These are phyloP conservation scores for Orussus abietinus DNA, from an alignment of 1,140 invertebrate genomes.

Conservation along the genomic window DNA sequence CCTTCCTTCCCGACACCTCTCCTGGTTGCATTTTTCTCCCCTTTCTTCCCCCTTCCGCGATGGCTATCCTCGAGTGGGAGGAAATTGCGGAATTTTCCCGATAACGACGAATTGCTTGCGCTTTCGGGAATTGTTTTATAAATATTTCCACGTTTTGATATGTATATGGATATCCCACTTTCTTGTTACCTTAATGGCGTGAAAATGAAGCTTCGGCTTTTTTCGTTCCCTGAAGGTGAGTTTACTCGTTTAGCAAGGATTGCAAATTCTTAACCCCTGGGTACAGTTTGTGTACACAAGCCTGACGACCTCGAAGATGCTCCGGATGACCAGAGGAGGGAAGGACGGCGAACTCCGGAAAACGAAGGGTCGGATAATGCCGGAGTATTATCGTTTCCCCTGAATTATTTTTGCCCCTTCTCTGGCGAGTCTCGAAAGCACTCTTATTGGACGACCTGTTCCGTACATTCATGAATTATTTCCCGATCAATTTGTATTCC, in stretches of 20 bases:
- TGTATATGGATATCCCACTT: too few species aligned
- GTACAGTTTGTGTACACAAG: neutral
- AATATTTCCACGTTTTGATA: too few species aligned
- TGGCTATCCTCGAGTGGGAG: too few species aligned
- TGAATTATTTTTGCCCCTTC: slow-evolving; percentile 5
- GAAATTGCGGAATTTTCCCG: too few species aligned
- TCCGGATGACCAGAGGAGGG: neutral
- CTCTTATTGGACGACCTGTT: slow-evolving; percentile 3
- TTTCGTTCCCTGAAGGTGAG: too few species aligned
- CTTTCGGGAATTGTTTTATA: too few species aligned
- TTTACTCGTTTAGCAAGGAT: too few species aligned
- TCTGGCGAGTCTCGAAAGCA: neutral
- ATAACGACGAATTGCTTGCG: too few species aligned
- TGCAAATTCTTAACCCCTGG: slow-evolving; percentile 1
- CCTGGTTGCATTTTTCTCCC: too few species aligned
- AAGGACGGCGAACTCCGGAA: neutral
- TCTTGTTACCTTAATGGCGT: neutral
- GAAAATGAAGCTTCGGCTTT: slow-evolving; percentile 1
- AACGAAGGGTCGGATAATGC: neutral
- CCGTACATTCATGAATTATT: slow-evolving; percentile 18
- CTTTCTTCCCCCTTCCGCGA: too few species aligned
- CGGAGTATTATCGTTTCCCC: neutral
- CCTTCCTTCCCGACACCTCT: too few species aligned
- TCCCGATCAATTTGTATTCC: slow-evolving; percentile 21
- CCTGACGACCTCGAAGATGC: too few species aligned